Evolutionary conservation across 2,888 invertebrate genomes (phyloP), one percentile per base, ranked within the genome.

Genomic region (Protonemura montana): DNA sequence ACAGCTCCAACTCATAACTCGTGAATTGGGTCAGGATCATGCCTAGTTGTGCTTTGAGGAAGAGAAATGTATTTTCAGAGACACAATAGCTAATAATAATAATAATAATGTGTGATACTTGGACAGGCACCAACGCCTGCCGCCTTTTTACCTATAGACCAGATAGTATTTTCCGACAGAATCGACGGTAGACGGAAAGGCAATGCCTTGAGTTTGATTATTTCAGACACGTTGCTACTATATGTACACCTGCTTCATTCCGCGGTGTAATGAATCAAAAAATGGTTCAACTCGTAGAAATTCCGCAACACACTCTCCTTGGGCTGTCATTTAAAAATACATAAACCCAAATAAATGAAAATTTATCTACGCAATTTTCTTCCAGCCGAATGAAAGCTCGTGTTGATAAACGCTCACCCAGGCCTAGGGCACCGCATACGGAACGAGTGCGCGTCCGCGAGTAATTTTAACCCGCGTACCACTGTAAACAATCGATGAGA

Each of bases 41-140:
- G 41, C 59, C 13, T 10, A 59, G 59, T 13, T 2, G 59, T 59
- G 13, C 59, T 59, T 10, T 59, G 3, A 59, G 13, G 59, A 59
- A 13, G 59, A 35, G 35, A 35, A 2, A 21, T 59, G 16, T 59
- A 59, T 59, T 59, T 59, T 2, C 59, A 59, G 59, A 10, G 3
- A n/a, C 16, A 59, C 59, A 59, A 59, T 59, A 13, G 59, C 59
- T 59, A 59, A 59, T 59, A 59, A 59, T 59, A 59, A 59, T 59
- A 59, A 10, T 59, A 59, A 59, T 59, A 59, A 59, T n/a, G 59
- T 59, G 59, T 59, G 59, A 59, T 59, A 59, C 59, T 59, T 59
- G 59, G 59, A 59, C 13, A 10, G 59, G 1, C 59, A 59, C 59
- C 59, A 59, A 59, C 21, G 59, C 59, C 59, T 13, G 21, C 59